phyloP scores from a whole-genome alignment of 2,888 invertebrate species.

The Onchidella celtica region DNA sequence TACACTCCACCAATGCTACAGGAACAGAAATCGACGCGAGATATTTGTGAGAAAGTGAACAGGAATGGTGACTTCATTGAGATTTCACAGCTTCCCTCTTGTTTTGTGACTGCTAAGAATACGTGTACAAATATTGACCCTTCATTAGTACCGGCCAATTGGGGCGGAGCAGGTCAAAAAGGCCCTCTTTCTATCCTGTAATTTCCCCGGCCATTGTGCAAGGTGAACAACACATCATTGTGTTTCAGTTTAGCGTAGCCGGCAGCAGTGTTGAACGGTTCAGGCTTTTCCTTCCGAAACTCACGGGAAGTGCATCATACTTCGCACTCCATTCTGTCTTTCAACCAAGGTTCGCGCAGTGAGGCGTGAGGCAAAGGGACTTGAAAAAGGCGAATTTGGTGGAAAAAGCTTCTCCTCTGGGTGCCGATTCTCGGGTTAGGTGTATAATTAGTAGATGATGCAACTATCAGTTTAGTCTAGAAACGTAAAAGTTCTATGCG shows the following conservation, averaged over 20 bases:
- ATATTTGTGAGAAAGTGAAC: not conserved
- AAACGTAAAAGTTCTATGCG: too few species aligned
- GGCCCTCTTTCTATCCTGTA: not conserved
- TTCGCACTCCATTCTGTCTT: not conserved
- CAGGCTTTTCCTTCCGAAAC: not conserved
- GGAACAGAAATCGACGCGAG: not conserved
- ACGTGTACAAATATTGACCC: conserved; percentile 42
- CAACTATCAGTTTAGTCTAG: too few species aligned
- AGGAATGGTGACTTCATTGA: not conserved
- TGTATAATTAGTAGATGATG: too few species aligned
- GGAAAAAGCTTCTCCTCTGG: too few species aligned
- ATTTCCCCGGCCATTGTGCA: not conserved
- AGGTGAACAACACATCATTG: conserved; percentile 5
- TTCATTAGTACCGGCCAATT: conserved; percentile 10
- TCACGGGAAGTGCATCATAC: not conserved
- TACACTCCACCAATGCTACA: not conserved
- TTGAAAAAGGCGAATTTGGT: too few species aligned
- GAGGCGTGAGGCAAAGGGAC: not conserved
- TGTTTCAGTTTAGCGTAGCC: not conserved
- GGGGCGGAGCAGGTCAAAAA: conserved; percentile 16
- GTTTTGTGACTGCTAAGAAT: conserved; percentile 4
- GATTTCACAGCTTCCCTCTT: not conserved
- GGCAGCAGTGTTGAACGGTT: not conserved
- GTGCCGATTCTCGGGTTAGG: too few species aligned
- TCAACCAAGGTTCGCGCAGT: not conserved